Percentiles rank a stretch among this genome's conserved stretches.
These are phyloP conservation scores for Chirona hameri DNA, from an alignment of 2,888 invertebrate genomes.

Conservation along the genomic window DNA sequence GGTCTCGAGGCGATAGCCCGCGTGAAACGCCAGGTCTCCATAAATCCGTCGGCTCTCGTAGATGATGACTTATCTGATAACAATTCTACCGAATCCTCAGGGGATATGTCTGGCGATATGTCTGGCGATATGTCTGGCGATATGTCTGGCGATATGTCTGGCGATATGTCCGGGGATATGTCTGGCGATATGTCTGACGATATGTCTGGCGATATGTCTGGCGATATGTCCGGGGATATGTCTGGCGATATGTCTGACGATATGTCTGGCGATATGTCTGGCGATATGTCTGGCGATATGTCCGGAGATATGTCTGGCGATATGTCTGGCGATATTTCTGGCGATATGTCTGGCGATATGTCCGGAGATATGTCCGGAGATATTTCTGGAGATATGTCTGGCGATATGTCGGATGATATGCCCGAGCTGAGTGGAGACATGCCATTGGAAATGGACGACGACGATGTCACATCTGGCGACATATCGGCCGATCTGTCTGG, in stretches of 20 bases:
- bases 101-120: slow-evolving; percentile 46
- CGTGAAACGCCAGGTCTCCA: not conserved
- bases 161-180: slow-evolving; percentile 2
- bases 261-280: no score
- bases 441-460: no score
- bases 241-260: no score
- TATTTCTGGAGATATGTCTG: slow-evolving; percentile 44
- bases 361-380: slow-evolving; percentile 46
- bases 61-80: not conserved
- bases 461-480: not conserved
- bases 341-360: slow-evolving; percentile 33
- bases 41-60: not conserved
- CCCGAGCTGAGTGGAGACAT: no score
- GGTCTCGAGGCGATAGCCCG: not conserved
- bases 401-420: not conserved
- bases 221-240: no score
- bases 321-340: slow-evolving; percentile 2
- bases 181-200: no score
- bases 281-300: no score
- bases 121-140: slow-evolving; percentile 46
- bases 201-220: no score
- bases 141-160: slow-evolving; percentile 44
- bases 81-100: slow-evolving; percentile 41
- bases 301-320: no score
- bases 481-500: slow-evolving; percentile 28